Evolutionary conservation across 2,888 invertebrate species (phyloP), one percentile per base, ranked within the genome.

Genomic region (Sipha maydis): DNA sequence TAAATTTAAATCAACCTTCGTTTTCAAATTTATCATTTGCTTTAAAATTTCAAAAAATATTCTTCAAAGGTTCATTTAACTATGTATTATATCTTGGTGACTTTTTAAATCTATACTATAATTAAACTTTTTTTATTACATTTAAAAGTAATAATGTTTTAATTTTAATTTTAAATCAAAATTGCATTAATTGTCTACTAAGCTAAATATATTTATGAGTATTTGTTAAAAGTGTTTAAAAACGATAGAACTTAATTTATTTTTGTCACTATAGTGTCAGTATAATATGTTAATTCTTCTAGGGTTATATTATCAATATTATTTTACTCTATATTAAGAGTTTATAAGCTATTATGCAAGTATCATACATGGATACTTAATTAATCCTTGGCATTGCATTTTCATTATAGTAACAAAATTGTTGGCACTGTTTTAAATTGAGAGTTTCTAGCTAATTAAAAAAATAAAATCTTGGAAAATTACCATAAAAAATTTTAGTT

Each of bases 401-500:
- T 88, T 86, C 34, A 9, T 56, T 38, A 31, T 80, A 25, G 75
- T 41, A 67, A 75, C 25, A 31, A 80, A 80, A 86, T 79, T 86
- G 79, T 86, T 86, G 85, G 85, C 79, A 86, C 78, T 19, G 79
- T 71, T 73, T 38, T 71, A 79, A 80, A 71, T 61, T 54, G 61
- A 31, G 61, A 56, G 77, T 69, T 73, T 79, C 56, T 88, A 41
- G 61, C 25, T 61, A 4, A 31, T 88, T 48, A 75, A 56, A 85
- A 84, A 84, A 84, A 80, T 75, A 9, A 25, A 21, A 61, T 28
- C 31, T 88, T 88, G 86, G 86, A 80, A 88, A 75, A 73, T 38
- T 5, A 75, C 41, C 71, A 79, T 38, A 14, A 67, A 38, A 71
- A 71, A 71, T 31, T 11, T 17, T 3, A 48, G 67, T 9, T 71